These are phyloP conservation scores for Coptotermes formosanus DNA, from an alignment of 1,140 invertebrate species.

Conservation along the genomic window DNA sequence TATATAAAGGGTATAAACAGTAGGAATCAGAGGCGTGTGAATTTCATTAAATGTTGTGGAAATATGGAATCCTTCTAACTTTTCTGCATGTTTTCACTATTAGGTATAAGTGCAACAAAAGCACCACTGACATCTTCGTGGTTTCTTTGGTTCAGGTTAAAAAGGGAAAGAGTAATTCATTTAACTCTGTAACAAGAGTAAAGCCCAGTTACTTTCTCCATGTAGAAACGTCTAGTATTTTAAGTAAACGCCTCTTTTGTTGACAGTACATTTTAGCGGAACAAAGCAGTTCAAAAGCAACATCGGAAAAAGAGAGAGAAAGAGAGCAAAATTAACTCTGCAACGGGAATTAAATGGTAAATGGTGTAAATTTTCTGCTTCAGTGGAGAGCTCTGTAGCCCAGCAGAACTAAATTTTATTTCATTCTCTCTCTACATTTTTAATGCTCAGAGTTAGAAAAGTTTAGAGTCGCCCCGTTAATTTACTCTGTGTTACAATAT, in stretches of 20 bases:
- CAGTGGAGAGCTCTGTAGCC: not conserved
- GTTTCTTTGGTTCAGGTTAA: not conserved
- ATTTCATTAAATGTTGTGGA: no score
- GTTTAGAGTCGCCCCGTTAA: not conserved
- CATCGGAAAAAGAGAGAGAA: not conserved
- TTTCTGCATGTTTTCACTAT: no score
- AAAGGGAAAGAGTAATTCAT: not conserved
- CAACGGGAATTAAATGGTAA: constrained; percentile 16
- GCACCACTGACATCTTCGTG: not conserved
- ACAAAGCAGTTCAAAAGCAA: constrained; percentile 5
- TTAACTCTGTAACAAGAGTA: not conserved
- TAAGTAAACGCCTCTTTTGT: not conserved
- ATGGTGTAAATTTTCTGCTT: constrained; percentile 7
- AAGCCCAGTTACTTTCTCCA: not conserved
- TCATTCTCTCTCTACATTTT: not conserved
- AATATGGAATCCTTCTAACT: no score
- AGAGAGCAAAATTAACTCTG: not conserved
- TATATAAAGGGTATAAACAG: no score
- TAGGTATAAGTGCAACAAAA: no score
- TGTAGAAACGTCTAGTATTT: not conserved
- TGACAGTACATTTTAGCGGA: not conserved
- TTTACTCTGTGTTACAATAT: not conserved
- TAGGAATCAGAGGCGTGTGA: no score
- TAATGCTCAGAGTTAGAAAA: not conserved
- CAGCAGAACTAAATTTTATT: not conserved